Evolutionary conservation across 2,888 invertebrate species (phyloP), one percentile per base, ranked within the genome.

Genomic region (Tanypteryx hageni): DNA sequence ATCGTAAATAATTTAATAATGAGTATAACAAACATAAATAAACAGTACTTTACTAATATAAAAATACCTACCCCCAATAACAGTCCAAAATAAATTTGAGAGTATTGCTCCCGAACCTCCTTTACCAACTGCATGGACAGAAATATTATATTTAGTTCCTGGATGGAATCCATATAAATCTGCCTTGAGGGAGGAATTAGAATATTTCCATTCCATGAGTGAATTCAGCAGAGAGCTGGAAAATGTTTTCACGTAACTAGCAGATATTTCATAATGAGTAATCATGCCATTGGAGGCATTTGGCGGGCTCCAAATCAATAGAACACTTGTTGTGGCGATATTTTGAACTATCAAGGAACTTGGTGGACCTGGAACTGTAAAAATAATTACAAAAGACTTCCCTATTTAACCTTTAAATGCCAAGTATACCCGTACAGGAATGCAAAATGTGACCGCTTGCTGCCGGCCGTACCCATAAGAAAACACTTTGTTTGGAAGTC

Each of bases 121-220:
- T 93, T 94, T 95, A 94, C 97, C 97, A 56, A 96, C 95, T 0
- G 98, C 97, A 57, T 96, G 95, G 0, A 98, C 96, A 68, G 97
- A 97, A 56, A 98, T 95, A 93, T 97, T 97, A 94, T 98, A 98
- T 92, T 95, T 95, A 0, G 97, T 97, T 0, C 97, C 98, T 0
- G 98, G 97, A 93, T 97, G 96, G 4, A 98, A 94, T 59, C 95
- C 95, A 92, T 95, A 95, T 9, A 96, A 93, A 84, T 94, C 94
- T 14, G 95, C 95, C 81, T 92, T 94, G 44, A 94, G 95, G 0
- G 95, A 94, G 61, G 93, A 93, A 92, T 94, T 95, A 13, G 95
- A 94, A 93, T 95, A 93, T 0, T 92, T 93, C 93, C 93, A 94
- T 56, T 93, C 93, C 92, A 93, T 93, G 64, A 94, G 94, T 56